phyloP scores from a whole-genome alignment of 1,140 invertebrate species.

The Brachionus calyciflorus region DNA sequence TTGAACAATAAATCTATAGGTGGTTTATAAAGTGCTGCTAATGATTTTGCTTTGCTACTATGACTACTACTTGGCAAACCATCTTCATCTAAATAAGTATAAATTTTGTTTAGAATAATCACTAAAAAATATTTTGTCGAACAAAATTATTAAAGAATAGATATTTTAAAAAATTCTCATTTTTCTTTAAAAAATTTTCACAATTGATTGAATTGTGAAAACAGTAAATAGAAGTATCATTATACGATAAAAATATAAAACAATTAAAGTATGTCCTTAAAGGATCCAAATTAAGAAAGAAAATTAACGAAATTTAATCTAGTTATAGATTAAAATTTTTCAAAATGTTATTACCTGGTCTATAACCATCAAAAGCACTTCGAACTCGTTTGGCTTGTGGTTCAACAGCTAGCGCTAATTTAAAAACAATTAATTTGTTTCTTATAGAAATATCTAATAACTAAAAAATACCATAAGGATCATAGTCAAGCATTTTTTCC shows the following conservation, averaged over 20 bases:
- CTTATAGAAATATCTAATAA: no score
- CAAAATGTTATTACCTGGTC: neutral
- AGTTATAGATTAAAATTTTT: no score
- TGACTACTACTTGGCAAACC: neutral
- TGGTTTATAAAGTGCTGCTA: conserved; percentile 23
- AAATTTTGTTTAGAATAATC: neutral
- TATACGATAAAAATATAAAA: no score
- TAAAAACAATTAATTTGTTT: neutral
- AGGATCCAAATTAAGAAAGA: no score
- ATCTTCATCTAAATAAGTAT: neutral
- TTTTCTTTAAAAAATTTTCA: no score
- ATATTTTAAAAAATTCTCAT: no score
- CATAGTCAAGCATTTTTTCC: conserved; percentile 34
- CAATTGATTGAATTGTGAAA: no score
- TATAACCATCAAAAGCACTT: conserved; percentile 29
- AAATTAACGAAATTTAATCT: no score
- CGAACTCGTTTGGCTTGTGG: conserved; percentile 32
- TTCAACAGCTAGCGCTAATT: conserved; percentile 7
- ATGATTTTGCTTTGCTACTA: conserved; percentile 36
- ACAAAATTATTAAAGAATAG: no score
- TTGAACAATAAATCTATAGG: conserved; percentile 19
- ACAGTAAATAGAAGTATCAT: no score
- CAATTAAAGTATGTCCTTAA: no score
- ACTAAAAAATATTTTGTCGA: no score
- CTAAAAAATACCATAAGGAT: conserved; percentile 46